phyloP scores from a whole-genome alignment of 2,113 vertebrate species.

The Conger conger region DNA sequence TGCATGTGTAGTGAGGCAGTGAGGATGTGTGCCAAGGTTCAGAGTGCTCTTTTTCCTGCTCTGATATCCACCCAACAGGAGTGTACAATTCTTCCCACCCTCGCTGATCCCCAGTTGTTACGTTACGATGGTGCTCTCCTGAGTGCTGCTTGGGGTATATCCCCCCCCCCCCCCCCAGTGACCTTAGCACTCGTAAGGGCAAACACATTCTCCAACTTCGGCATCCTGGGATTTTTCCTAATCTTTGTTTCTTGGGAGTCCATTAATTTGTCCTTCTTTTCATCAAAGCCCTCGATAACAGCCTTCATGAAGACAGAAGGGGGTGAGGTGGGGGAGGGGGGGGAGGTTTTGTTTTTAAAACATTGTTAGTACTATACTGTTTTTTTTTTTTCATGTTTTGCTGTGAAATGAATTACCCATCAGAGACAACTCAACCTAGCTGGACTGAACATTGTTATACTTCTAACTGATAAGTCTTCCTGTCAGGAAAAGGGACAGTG shows the following conservation, averaged over 20 bases:
- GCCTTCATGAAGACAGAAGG: background rate
- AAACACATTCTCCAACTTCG: background rate
- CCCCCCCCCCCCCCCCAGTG: background rate
- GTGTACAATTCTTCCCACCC: background rate
- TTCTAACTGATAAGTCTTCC: background rate
- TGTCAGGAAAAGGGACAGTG: background rate
- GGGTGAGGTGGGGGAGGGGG: too few relatives aligned
- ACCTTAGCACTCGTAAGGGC: constrained; percentile 23
- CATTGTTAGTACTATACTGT: background rate
- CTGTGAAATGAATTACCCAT: background rate
- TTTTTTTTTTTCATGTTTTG: too few relatives aligned
- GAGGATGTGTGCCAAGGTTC: background rate
- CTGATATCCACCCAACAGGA: background rate
- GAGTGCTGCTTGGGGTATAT: background rate
- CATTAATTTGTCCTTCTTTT: constrained; percentile 13
- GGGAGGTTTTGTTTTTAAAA: background rate
- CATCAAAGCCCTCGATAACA: background rate
- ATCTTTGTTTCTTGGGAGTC: constrained; percentile 16
- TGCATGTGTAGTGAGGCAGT: background rate
- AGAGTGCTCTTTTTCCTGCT: background rate
- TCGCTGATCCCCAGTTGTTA: constrained; percentile 2
- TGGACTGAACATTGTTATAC: background rate
- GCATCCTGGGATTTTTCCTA: constrained; percentile 5
- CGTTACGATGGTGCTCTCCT: background rate
- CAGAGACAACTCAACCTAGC: background rate